These are phyloP conservation scores for Cnemophilus loriae DNA, from an alignment of 2,113 vertebrate species.

Conservation along the genomic window DNA sequence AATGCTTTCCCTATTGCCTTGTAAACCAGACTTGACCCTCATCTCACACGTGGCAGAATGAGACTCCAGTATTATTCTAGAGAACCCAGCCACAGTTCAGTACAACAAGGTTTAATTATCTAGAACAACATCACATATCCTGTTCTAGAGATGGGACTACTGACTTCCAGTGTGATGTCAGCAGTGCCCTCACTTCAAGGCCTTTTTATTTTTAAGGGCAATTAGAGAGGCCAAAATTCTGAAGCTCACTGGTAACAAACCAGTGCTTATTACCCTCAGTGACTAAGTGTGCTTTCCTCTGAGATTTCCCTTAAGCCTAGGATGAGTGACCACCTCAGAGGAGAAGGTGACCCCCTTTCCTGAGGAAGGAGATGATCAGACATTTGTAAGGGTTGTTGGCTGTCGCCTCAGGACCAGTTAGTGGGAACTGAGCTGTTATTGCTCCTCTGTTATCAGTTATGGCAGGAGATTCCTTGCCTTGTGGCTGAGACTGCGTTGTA, in stretches of 20 bases:
- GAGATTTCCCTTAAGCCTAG: not conserved
- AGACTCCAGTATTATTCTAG: not conserved
- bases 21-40: not conserved
- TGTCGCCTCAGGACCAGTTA: not conserved
- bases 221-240: not conserved
- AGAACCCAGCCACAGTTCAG: not conserved
- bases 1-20: not conserved
- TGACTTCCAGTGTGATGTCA: not conserved
- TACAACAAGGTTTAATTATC: not conserved
- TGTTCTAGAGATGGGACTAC: not conserved
- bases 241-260: not conserved
- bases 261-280: not conserved
- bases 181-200: not conserved
- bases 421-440: slow-evolving; percentile 14
- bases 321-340: not conserved
- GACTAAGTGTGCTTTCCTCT: not conserved
- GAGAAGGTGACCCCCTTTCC: not conserved
- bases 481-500: slow-evolving; percentile 57
- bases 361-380: not conserved
- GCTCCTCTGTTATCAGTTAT: slow-evolving; percentile 21
- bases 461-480: slow-evolving; percentile 42
- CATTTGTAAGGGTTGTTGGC: not conserved
- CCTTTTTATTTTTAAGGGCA: not conserved
- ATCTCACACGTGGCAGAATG: not conserved
- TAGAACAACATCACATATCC: not conserved